These are phyloP conservation scores for Drosophila neonasuta DNA, from an alignment of 2,888 invertebrate genomes.

Conservation along the genomic window DNA sequence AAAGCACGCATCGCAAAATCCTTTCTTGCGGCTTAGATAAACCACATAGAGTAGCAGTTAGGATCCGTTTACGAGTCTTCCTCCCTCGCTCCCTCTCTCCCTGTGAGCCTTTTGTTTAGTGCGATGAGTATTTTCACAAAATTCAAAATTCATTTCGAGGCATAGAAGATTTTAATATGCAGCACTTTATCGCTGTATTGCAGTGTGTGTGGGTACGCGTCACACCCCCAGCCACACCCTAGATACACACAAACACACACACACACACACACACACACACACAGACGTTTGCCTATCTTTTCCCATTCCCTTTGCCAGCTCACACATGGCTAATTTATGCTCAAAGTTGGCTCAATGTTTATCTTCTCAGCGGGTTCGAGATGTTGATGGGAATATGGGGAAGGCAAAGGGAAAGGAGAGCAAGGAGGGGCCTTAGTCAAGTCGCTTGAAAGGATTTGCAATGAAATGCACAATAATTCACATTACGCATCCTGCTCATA, in stretches of 20 bases:
- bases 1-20: conserved; percentile 49
- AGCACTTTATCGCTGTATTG: conserved; percentile 61
- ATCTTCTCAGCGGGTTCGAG: conserved; percentile 21
- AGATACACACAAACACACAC: conserved; percentile 1
- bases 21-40: conserved; percentile 47
- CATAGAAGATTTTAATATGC: conserved; percentile 64
- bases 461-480: conserved; percentile 73
- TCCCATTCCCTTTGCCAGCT: conserved; percentile 20
- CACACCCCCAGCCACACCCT: not conserved
- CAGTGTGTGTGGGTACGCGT: conserved; percentile 29
- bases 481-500: conserved; percentile 58
- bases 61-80: not conserved
- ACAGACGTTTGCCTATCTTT: not conserved
- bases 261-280: not conserved
- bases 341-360: conserved; percentile 49
- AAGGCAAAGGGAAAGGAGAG: not conserved
- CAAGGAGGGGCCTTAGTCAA: conserved; percentile 11
- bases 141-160: conserved; percentile 75
- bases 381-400: conserved; percentile 15
- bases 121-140: conserved; percentile 60
- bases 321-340: conserved; percentile 70
- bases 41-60: conserved; percentile 20
- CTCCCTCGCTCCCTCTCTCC: not conserved
- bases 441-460: conserved; percentile 58
- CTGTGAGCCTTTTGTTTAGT: conserved; percentile 55